Evolutionary conservation across 2,113 vertebrate genomes (phyloP).

Genomic region (Pachyramphus minor): DNA sequence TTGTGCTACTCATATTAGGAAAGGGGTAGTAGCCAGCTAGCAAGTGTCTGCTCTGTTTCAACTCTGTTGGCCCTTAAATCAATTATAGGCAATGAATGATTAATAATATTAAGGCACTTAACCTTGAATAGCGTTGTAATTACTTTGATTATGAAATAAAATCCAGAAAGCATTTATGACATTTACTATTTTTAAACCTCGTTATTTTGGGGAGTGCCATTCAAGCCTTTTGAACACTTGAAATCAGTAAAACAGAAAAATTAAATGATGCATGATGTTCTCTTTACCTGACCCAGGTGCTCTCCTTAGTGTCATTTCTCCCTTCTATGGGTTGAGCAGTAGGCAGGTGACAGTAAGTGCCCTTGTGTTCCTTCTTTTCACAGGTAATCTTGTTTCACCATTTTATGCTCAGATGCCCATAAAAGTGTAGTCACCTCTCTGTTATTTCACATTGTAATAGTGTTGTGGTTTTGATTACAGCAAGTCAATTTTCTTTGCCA

Average conservation of each 20-base stretch:
- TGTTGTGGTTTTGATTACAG: neutral
- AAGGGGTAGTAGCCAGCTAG: neutral
- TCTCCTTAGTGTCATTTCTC: neutral
- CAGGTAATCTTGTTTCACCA: neutral
- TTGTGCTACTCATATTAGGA: neutral
- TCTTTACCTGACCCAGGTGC: neutral
- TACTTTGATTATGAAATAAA: conserved; percentile 29
- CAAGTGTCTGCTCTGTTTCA: neutral
- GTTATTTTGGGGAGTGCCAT: conserved; percentile 8
- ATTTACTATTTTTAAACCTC: conserved; percentile 47
- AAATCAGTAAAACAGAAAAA: neutral
- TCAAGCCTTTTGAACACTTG: neutral
- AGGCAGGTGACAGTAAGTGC: neutral
- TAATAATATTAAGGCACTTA: conserved; percentile 35
- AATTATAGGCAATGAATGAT: conserved; percentile 13
- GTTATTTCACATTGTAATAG: neutral
- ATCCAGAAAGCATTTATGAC: conserved; percentile 7
- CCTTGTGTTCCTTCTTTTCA: neutral
- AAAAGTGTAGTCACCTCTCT: neutral
- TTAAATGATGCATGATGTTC: neutral
- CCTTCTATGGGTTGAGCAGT: neutral
- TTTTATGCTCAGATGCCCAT: neutral
- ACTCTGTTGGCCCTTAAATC: neutral
- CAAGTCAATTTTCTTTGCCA: neutral
- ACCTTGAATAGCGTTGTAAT: neutral